These are phyloP conservation scores for Scomber scombrus DNA, from an alignment of 2,113 vertebrate species.

Conservation along the genomic window DNA sequence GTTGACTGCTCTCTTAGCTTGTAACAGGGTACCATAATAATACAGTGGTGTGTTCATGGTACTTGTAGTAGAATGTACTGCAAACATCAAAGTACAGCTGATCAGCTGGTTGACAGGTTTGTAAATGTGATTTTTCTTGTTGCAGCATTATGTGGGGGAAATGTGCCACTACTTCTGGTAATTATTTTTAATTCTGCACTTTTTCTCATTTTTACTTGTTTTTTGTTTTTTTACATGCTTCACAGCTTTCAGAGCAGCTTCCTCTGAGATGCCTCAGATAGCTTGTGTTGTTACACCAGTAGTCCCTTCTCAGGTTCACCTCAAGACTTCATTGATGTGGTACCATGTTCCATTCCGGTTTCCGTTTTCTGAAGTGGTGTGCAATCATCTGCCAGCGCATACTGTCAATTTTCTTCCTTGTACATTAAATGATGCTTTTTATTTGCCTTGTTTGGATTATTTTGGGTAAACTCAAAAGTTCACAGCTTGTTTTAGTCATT, in stretches of 20 bases:
- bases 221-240: slow-evolving; percentile 11
- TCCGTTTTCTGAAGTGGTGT: slow-evolving; percentile 55
- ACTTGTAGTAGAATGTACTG: slow-evolving; percentile 53
- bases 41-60: slow-evolving; percentile 43
- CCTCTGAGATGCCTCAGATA: slow-evolving; percentile 33
- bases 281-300: slow-evolving; percentile 38
- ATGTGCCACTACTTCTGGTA: slow-evolving; percentile 67
- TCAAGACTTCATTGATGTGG: slow-evolving; percentile 57
- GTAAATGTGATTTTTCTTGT: slow-evolving; percentile 59
- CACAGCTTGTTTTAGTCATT: neutral
- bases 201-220: slow-evolving; percentile 44
- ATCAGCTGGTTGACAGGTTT: slow-evolving; percentile 42
- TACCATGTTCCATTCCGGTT: slow-evolving; percentile 43
- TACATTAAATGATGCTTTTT: slow-evolving; percentile 77
- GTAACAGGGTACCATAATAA: slow-evolving; percentile 33
- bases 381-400: slow-evolving; percentile 48
- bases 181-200: slow-evolving; percentile 71
- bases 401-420: slow-evolving; percentile 52
- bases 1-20: slow-evolving; percentile 55
- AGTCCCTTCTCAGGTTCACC: slow-evolving; percentile 36
- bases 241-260: slow-evolving; percentile 37
- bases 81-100: slow-evolving; percentile 1
- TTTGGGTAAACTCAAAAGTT: slow-evolving; percentile 5
- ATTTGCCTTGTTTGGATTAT: slow-evolving; percentile 35
- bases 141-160: slow-evolving; percentile 54